A percentile compares a stretch with the other conserved stretches of the same genome.
Conservation (phyloP, 2,888 invertebrate species). For the Cenopis cana region DNA sequence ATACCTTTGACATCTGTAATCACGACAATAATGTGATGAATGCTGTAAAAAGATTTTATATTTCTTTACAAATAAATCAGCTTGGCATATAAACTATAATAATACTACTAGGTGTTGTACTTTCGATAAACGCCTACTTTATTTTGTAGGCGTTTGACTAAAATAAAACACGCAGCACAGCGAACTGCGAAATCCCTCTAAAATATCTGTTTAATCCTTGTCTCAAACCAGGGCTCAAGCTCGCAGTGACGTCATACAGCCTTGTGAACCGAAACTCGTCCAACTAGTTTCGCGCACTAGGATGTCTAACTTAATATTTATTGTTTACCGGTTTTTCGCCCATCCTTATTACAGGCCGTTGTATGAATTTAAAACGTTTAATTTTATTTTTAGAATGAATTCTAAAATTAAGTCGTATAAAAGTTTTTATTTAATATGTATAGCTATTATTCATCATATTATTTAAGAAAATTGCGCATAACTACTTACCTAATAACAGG, state of each 20-base stretch:
- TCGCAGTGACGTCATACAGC: constrained; percentile 40
- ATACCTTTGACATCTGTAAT: too few species aligned
- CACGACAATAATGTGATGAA: too few species aligned
- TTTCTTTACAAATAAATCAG: too few species aligned
- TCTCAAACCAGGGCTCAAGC: constrained; percentile 10
- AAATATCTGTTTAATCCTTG: constrained; percentile 7
- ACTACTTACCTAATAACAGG: too few species aligned
- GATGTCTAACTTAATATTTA: constrained; percentile 43
- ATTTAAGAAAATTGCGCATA: too few species aligned
- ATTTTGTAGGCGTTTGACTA: too few species aligned
- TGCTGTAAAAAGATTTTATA: too few species aligned
- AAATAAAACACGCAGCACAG: not conserved
- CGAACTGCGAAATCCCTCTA: not conserved
- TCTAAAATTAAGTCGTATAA: not conserved
- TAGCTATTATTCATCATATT: too few species aligned
- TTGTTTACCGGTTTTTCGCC: constrained; percentile 41
- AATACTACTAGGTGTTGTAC: too few species aligned
- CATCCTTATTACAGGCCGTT: constrained; percentile 24
- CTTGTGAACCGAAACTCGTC: constrained; percentile 39
- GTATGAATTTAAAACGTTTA: not conserved
- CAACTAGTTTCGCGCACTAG: constrained; percentile 40
- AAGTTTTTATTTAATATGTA: not conserved
- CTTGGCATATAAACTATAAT: too few species aligned
- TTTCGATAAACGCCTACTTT: not conserved
- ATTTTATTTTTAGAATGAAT: not conserved